Evolutionary conservation across 2,797 vertebrate genomes (phyloP).

Genomic region (Cebuella pygmaea): DNA sequence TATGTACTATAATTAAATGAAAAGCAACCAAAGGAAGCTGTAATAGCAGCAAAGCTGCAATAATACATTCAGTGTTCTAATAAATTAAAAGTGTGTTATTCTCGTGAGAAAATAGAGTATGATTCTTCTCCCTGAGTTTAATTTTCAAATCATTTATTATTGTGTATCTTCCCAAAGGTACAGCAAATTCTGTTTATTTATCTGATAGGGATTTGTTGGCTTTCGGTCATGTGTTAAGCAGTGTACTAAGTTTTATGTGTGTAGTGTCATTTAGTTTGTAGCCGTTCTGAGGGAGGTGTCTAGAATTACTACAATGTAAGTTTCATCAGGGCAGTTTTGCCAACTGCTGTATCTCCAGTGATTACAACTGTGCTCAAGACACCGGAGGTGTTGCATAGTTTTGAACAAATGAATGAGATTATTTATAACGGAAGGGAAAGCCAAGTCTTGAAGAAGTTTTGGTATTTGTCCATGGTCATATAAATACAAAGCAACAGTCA

Average conservation of each 20-base stretch:
- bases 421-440: neutral
- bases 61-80: neutral
- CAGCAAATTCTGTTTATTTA: neutral
- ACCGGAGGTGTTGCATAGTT: neutral
- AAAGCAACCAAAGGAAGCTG: neutral
- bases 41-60: neutral
- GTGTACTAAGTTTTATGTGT: neutral
- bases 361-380: neutral
- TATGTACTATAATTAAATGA: neutral
- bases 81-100: neutral
- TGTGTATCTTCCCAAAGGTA: neutral
- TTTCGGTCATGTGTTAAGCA: neutral
- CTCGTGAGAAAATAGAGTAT: neutral
- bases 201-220: neutral
- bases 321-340: neutral
- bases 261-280: neutral
- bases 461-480: neutral
- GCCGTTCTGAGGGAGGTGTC: neutral
- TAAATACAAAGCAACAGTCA: neutral
- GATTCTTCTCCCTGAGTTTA: neutral
- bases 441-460: neutral
- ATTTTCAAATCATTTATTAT: neutral
- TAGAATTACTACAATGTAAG: neutral
- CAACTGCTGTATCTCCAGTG: neutral
- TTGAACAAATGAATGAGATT: neutral